Percentiles rank a stretch among this genome's conserved stretches.
phyloP scores from a whole-genome alignment of 2,797 vertebrate species.

The Lindbergichthys nudifrons region DNA sequence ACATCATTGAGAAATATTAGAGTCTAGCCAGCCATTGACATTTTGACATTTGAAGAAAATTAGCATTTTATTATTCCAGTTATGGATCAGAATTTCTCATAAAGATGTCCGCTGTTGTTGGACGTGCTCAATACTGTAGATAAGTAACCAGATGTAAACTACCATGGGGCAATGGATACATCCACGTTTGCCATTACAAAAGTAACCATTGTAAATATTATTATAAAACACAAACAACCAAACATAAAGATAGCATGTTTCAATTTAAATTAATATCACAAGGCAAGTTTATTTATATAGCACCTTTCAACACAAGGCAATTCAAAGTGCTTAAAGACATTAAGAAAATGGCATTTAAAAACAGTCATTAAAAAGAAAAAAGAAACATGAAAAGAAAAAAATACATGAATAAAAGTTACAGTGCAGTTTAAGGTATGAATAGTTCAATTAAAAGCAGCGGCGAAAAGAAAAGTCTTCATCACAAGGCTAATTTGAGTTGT shows the following conservation, averaged over 20 bases:
- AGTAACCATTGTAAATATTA: not conserved
- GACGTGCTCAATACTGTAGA: not conserved
- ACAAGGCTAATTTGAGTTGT: not conserved
- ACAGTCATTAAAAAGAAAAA: too few relatives aligned
- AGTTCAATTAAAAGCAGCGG: too few relatives aligned
- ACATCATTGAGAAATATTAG: slow-evolving; percentile 34
- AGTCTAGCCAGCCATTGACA: slow-evolving; percentile 26
- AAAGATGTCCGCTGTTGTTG: not conserved
- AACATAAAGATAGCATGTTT: not conserved
- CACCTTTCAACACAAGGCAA: too few relatives aligned
- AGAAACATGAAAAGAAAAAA: too few relatives aligned
- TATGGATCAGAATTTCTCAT: slow-evolving; percentile 3
- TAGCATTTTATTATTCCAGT: slow-evolving; percentile 34
- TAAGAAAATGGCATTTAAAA: too few relatives aligned
- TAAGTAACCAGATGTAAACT: not conserved
- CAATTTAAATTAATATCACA: not conserved
- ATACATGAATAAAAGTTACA: too few relatives aligned
- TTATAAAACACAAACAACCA: not conserved
- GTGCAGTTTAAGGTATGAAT: too few relatives aligned
- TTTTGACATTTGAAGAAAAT: slow-evolving; percentile 48
- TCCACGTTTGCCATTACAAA: not conserved
- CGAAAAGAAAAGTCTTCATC: not conserved
- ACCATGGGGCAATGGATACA: not conserved
- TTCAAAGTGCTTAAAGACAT: too few relatives aligned
- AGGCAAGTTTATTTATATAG: too few relatives aligned